Evolutionary conservation across 2,797 vertebrate species (phyloP).

Genomic region (Gymnoscopelus braueri): DNA sequence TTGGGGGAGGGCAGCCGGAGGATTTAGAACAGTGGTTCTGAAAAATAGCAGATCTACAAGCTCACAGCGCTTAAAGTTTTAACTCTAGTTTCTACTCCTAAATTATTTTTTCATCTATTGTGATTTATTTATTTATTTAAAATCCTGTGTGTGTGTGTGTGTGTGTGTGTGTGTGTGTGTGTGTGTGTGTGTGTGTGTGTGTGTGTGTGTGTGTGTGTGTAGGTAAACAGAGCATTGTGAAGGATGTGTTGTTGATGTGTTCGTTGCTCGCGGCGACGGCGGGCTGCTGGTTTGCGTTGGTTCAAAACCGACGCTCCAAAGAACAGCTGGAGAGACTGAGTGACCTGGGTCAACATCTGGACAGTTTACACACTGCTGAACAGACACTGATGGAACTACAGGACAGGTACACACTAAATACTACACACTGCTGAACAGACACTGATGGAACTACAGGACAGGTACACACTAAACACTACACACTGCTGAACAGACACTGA

Average conservation of each 20-base stretch:
- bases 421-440: too few relatives aligned
- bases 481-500: constrained; percentile 89
- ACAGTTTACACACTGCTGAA: constrained; percentile 92
- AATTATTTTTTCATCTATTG: too few relatives aligned
- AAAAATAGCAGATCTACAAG: too few relatives aligned
- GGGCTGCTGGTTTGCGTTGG: constrained; percentile 94
- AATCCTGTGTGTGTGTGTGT: too few relatives aligned
- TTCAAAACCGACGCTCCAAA: constrained; percentile 88
- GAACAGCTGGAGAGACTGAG: constrained; percentile 91
- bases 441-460: too few relatives aligned
- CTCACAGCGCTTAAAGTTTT: too few relatives aligned
- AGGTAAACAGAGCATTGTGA: constrained; percentile 84
- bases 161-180: not conserved
- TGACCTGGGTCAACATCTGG: constrained; percentile 86
- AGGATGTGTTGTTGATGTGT: constrained; percentile 89
- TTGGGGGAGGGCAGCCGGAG: too few relatives aligned
- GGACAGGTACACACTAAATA: constrained; percentile 81
- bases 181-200: constrained; percentile 19
- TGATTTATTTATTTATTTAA: too few relatives aligned
- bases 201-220: constrained; percentile 13
- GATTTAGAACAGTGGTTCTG: too few relatives aligned
- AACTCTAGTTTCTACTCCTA: too few relatives aligned
- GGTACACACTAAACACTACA: too few relatives aligned
- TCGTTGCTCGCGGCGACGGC: constrained; percentile 91
- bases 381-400: constrained; percentile 92